phyloP scores from a whole-genome alignment of 1,140 invertebrate species.

The roundworm (Caenorhabditis elegans) region WBcel235 BX284605.5:11975001-11975500 shows the following conservation, averaged over 20 bases:
- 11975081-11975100: no score
- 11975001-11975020: no score
- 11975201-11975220: neutral
- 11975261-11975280: neutral
- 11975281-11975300: neutral
- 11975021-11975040: no score
- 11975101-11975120: no score
- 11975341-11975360: constrained; percentile 22
- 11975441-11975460: constrained; percentile 9
- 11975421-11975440: constrained; percentile 6
- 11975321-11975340: neutral
- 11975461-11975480: constrained; percentile 4
- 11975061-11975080: no score
- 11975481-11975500: neutral
- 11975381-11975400: neutral
- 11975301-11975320: neutral
- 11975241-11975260: no score
- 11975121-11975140: no score
- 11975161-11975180: neutral
- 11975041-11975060: no score
- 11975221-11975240: neutral
- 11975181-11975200: neutral
- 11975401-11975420: constrained; percentile 11
- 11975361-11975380: constrained; percentile 16
- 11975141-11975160: no score